These are phyloP conservation scores for Gastrophysa polygoni DNA, from an alignment of 2,888 invertebrate genomes.

Conservation along the genomic window DNA sequence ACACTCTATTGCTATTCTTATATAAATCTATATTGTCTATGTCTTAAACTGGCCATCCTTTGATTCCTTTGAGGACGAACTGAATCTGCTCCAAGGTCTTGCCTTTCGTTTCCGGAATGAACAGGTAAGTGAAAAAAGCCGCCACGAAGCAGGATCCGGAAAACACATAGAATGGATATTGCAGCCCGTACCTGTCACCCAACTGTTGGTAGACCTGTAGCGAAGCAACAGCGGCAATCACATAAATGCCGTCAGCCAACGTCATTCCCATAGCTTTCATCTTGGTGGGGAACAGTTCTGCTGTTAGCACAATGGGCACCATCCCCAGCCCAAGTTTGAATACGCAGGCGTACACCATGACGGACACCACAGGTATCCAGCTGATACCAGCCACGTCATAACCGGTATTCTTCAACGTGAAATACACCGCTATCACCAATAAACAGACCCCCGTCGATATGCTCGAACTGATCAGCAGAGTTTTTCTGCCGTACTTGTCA, in stretches of 20 bases:
- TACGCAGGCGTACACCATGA: constrained; percentile 52
- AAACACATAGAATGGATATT: constrained; percentile 53
- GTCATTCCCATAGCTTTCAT: constrained; percentile 57
- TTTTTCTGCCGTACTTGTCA: constrained; percentile 53
- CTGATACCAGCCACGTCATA: constrained; percentile 46
- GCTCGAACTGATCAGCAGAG: constrained; percentile 49
- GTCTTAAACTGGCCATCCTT: neutral
- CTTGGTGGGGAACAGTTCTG: constrained; percentile 54
- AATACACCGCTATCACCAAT: constrained; percentile 51
- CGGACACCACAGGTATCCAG: constrained; percentile 53
- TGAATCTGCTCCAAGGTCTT: constrained; percentile 31
- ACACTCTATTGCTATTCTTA: no score
- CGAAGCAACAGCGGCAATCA: constrained; percentile 47
- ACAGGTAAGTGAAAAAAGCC: constrained; percentile 44
- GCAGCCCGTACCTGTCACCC: constrained; percentile 45
- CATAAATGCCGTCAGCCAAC: constrained; percentile 51
- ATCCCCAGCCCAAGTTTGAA: constrained; percentile 55
- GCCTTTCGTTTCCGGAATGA: constrained; percentile 45
- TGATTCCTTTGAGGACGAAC: constrained; percentile 25
- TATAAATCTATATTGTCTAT: neutral
- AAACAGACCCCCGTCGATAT: constrained; percentile 51
- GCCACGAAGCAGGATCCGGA: constrained; percentile 36
- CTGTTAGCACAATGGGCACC: constrained; percentile 55
- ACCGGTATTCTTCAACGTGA: constrained; percentile 48
- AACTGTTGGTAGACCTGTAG: constrained; percentile 49